Base-by-base conservation (phyloP, 2,888 invertebrate species). In the Bellardia bayeri region DNA sequence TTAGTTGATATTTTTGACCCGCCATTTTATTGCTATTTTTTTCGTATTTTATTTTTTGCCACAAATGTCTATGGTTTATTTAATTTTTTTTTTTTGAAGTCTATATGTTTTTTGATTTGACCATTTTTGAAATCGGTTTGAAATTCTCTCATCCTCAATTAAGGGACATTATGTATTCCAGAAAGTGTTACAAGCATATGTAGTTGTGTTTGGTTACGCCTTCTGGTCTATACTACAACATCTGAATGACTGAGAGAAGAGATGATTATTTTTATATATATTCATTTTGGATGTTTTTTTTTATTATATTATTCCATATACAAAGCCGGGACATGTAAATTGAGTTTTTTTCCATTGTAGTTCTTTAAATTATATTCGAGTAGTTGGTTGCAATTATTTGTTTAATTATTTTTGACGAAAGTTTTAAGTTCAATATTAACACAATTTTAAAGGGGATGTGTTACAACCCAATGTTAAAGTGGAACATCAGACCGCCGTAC, bases 31-130 rank as follows among this genome's bases (percentile, higher is more conserved):
- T 87, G 87, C 85, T 87, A 82, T 87, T 87, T 82, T 82, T 76
- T 83, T 76, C 71, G 3, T 74, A 63, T 79, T 85, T 79, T 85
- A 64, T 76, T 40, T 87, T 86, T 78, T 79, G 87, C 87, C 87
- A 85, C 87, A 85, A 87, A 85, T 87, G 82, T 87, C 87, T 87
- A 87, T 87, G 87, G 87, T 79, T 85, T 85, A 82, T 87, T 86
- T 83, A 69, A 83, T 82, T 78, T 85, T 69, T 78, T 74, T 76
- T 80, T 75, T 75, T 37, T 23, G 23, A 5, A 74, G 84, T 82
- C 82, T 85, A 33, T 86, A 69, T 66, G 76, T 85, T 87, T 58
- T 85, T 87, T 87, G 85, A 71, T 87, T 85, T 82, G 82, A 85
- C 78, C 78, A 82, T 87, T 87, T 87, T 86, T 83, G 54, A 74